A percentile compares a stretch with the other conserved stretches of the same genome.
These are phyloP conservation scores for Drosophila busckii DNA, from an alignment of 1,140 invertebrate genomes.

Conservation along the genomic window DNA sequence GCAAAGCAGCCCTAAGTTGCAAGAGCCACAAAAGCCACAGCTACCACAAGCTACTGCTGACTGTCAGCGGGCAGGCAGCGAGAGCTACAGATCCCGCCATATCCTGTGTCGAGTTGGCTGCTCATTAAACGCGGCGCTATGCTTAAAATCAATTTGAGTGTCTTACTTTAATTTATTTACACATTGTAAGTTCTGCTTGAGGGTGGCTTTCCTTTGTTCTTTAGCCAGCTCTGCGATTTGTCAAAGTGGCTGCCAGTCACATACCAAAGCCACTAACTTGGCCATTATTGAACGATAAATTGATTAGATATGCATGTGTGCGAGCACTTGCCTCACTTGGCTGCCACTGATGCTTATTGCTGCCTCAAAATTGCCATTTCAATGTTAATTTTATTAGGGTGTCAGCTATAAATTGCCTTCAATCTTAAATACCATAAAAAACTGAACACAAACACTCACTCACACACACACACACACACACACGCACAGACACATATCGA, in stretches of 20 bases:
- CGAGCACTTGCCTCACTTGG: slow-evolving; percentile 25
- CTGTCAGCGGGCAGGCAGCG: neutral
- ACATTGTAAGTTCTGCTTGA: neutral
- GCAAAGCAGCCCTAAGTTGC: slow-evolving; percentile 34
- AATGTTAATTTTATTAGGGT: slow-evolving; percentile 79
- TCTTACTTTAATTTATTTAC: slow-evolving; percentile 35
- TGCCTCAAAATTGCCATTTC: slow-evolving; percentile 77
- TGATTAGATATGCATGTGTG: slow-evolving; percentile 67
- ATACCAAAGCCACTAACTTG: slow-evolving; percentile 45
- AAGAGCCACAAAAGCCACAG: slow-evolving; percentile 16
- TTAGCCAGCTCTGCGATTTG: slow-evolving; percentile 53
- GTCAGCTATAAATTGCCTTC: slow-evolving; percentile 75
- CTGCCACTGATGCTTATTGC: slow-evolving; percentile 60
- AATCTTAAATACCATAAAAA: slow-evolving; percentile 78
- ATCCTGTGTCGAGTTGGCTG: too few relatives aligned
- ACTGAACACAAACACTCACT: slow-evolving; percentile 40
- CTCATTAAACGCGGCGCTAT: slow-evolving; percentile 21
- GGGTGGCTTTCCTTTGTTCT: slow-evolving; percentile 21
- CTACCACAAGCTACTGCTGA: slow-evolving; percentile 1
- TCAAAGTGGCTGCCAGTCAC: slow-evolving; percentile 54
- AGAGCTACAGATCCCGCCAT: neutral
- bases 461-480: slow-evolving; percentile 24
- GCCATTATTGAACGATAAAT: slow-evolving; percentile 77
- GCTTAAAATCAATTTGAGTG: slow-evolving; percentile 19
- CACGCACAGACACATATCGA: slow-evolving; percentile 12